Percentiles rank a stretch among this genome's conserved stretches.
phyloP scores from a whole-genome alignment of 2,888 invertebrate species.

The Caenorhabditis becei region DNA sequence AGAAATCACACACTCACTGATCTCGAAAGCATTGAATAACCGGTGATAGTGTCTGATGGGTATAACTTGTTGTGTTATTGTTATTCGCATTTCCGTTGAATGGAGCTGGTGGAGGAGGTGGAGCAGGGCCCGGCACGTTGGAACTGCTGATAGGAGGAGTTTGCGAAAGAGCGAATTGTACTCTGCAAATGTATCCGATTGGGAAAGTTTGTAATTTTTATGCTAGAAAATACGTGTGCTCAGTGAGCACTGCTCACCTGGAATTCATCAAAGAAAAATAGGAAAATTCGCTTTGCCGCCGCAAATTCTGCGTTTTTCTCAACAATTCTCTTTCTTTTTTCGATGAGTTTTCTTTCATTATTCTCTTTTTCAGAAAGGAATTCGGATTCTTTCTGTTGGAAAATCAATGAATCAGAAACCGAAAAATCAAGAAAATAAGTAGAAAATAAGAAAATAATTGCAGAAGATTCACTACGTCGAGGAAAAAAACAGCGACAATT shows the following conservation, averaged over 20 bases:
- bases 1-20: slow-evolving; percentile 21
- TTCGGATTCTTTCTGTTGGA: slow-evolving; percentile 1
- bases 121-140: not conserved
- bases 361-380: not conserved
- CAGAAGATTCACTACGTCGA: not conserved
- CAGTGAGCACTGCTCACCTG: slow-evolving; percentile 13
- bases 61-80: slow-evolving; percentile 10
- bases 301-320: slow-evolving; percentile 12
- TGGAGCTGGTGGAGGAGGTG: not conserved
- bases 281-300: slow-evolving; percentile 60
- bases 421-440: not conserved
- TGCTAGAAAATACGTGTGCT: not conserved
- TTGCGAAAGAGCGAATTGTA: slow-evolving; percentile 63
- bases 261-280: slow-evolving; percentile 63
- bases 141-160: slow-evolving; percentile 47
- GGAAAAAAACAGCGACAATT: not conserved
- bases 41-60: slow-evolving; percentile 55
- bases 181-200: slow-evolving; percentile 34
- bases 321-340: slow-evolving; percentile 25
- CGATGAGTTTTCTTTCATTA: slow-evolving; percentile 3
- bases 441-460: not conserved
- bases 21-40: slow-evolving; percentile 55
- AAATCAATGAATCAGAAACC: not conserved
- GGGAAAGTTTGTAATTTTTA: not conserved
- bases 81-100: not conserved